Percentiles rank a stretch among this genome's conserved stretches.
These are phyloP conservation scores for Cydia amplana DNA, from an alignment of 1,140 invertebrate genomes.

Conservation along the genomic window DNA sequence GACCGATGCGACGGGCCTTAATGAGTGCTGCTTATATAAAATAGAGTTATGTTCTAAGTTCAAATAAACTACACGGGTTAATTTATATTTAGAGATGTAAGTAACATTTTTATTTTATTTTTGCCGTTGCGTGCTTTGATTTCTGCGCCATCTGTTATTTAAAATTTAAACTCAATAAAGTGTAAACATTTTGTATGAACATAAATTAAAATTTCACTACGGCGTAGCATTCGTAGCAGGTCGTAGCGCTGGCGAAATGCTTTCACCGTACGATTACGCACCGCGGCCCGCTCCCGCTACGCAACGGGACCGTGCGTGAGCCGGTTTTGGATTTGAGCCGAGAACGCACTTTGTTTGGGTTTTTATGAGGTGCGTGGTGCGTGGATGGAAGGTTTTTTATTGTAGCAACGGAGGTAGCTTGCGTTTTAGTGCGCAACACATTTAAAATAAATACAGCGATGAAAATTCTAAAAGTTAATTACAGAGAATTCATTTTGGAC, in stretches of 20 bases:
- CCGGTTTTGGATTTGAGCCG: constrained; percentile 30
- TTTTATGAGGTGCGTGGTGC: constrained; percentile 22
- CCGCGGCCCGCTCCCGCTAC: constrained; percentile 37
- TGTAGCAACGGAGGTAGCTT: not conserved
- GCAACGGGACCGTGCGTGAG: constrained; percentile 52
- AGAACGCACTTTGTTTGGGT: constrained; percentile 28
- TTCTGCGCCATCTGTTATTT: constrained; percentile 1
- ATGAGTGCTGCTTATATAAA: constrained; percentile 6
- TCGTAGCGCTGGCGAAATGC: constrained; percentile 25
- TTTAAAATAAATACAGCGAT: not conserved
- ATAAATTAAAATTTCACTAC: not conserved
- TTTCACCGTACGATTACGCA: constrained; percentile 22
- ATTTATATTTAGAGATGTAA: not conserved
- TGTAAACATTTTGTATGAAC: not conserved
- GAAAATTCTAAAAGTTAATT: too few relatives aligned
- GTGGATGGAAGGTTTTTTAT: constrained; percentile 23
- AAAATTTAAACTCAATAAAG: not conserved
- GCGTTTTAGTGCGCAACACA: not conserved
- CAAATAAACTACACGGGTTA: not conserved
- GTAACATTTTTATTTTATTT: not conserved
- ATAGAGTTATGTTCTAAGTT: constrained; percentile 13
- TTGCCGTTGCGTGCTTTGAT: not conserved
- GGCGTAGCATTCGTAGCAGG: constrained; percentile 11
- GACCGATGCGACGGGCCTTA: constrained; percentile 30
- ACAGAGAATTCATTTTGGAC: too few relatives aligned